These are phyloP conservation scores for Aulostomus chinensis DNA, from an alignment of 2,797 vertebrate species.

Conservation along the genomic window DNA sequence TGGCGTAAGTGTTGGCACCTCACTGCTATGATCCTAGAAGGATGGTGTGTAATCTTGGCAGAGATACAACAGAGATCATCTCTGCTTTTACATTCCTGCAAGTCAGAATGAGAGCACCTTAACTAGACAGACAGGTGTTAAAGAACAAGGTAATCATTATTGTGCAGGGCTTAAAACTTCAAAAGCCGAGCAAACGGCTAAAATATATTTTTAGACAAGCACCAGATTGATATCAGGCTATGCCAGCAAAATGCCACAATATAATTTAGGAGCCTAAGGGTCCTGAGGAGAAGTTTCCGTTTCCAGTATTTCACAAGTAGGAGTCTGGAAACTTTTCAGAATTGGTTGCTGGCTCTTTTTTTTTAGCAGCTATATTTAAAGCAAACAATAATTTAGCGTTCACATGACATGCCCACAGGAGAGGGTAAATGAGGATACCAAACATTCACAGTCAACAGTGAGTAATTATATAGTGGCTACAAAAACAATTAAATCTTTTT, in stretches of 20 bases:
- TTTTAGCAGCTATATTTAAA: no score
- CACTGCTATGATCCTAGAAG: constrained; percentile 5
- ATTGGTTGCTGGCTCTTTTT: no score
- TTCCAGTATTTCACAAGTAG: no score
- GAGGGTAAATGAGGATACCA: no score
- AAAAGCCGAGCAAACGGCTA: constrained; percentile 50
- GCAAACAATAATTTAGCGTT: no score
- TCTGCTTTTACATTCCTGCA: constrained; percentile 43
- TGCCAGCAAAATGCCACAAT: no score
- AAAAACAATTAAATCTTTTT: no score
- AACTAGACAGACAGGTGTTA: no score
- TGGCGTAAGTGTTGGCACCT: constrained; percentile 8
- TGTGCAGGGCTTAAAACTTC: constrained; percentile 45
- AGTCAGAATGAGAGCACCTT: constrained; percentile 69
- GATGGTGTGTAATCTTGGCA: constrained; percentile 16
- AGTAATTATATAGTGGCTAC: no score
- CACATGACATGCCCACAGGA: no score
- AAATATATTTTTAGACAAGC: constrained; percentile 38
- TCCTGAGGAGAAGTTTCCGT: constrained; percentile 30
- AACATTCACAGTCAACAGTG: no score
- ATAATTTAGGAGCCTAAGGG: constrained; percentile 63
- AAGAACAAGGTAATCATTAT: constrained; percentile 56
- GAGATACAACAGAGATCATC: neutral
- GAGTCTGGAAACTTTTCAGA: no score
- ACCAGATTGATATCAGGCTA: constrained; percentile 62